A percentile compares a stretch with the other conserved stretches of the same genome.
Evolutionary conservation across 2,113 vertebrate species (phyloP).

Genomic region (Semnornis frantzii): DNA sequence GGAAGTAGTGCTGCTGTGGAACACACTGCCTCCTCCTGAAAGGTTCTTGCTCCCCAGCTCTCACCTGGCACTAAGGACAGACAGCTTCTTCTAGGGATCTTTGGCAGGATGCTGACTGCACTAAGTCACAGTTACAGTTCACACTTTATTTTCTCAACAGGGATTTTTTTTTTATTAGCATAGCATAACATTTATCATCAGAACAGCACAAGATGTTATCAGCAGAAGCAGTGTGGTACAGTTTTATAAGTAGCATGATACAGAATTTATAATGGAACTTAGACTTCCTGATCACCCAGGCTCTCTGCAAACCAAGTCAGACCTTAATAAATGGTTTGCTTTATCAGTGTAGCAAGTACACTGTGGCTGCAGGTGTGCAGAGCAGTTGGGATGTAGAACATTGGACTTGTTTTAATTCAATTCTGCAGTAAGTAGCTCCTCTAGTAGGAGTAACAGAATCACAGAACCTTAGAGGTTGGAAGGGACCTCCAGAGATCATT

Average conservation of each 20-base stretch:
- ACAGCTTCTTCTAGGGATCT: neutral
- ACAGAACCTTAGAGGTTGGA: too few species aligned
- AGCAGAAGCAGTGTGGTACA: neutral
- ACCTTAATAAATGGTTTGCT: neutral
- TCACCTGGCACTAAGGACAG: neutral
- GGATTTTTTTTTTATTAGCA: neutral
- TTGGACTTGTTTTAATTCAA: neutral
- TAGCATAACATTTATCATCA: neutral
- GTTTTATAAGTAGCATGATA: accelerated
- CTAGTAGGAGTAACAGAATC: neutral
- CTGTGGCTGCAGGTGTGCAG: neutral
- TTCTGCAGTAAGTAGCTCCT: neutral
- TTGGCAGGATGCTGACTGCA: neutral
- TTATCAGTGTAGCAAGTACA: neutral
- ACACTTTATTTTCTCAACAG: neutral
- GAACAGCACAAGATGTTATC: neutral
- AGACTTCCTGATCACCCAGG: neutral
- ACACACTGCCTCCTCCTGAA: neutral
- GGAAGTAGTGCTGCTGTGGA: neutral
- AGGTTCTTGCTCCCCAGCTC: neutral
- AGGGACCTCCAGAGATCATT: too few species aligned
- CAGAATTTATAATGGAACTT: neutral
- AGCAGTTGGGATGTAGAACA: neutral
- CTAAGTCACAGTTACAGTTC: neutral
- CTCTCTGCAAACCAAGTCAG: neutral